Base-by-base conservation (phyloP, 2,113 vertebrate genomes). In the Nicator chloris region DNA sequence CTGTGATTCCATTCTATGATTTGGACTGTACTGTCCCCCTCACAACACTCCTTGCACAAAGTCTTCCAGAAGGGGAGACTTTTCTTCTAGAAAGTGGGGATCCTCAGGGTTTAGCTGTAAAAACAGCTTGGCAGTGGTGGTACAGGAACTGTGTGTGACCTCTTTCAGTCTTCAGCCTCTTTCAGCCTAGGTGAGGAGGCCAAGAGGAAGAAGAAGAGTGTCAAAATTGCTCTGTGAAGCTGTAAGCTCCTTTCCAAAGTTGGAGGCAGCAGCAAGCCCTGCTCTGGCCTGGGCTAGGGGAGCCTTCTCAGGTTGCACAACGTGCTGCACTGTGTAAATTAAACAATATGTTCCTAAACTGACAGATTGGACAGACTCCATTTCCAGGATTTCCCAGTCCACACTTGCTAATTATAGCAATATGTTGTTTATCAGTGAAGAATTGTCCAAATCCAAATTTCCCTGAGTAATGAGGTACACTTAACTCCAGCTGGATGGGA, bases 401-500 rank as follows among this genome's bases (percentile, higher is more conserved):
- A 84, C 90, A 73, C 53, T 73, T 35, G 35, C 90, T 97, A 96
- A 96, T 97, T 95, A 97, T 91, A 90, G 91, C 96, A 97, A 95
- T 86, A 95, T 96, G 96, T 95, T 95, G 92, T 93, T 92, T 96
- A 94, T 92, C 92, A 96, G 70, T n/a, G 88, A 96, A 87, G 87
- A 90, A 84, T 75, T 93, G 94, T 90, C 84, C 95, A 88, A 70
- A 95, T 96, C 92, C 93, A 95, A 91, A 94, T 96, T 96, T 97
- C 73, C 88, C 81, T 95, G 95, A 97, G 91, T 95, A 89, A 97
- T 93, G 95, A 95, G 88, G 84, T 72, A 90, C 93, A 93, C 76
- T 96, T 76, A 91, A 69, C 82, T 97, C 92, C 96, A 97, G 95
- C 95, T 97, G 97, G 94, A 96, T 4, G n/a, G 89, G 44, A 72